Base-by-base conservation (phyloP, 2,113 vertebrate genomes). In the Numenius arquata region DNA sequence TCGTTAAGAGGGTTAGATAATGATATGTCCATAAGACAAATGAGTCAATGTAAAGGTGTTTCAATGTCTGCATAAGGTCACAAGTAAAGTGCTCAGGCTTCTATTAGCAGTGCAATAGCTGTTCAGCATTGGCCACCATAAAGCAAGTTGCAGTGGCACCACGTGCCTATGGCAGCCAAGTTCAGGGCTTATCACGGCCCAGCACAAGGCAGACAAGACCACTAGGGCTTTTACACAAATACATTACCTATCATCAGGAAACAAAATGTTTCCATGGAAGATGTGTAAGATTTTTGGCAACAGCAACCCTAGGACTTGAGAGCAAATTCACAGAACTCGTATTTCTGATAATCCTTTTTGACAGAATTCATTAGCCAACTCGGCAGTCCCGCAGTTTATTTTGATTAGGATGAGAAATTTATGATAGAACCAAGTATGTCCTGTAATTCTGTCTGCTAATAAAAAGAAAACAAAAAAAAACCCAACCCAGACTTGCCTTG, bases 11-110 rank as follows among this genome's bases (percentile, higher is more conserved):
- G 20, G 70, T 79, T 65, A 78, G 34, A 47, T 21, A 71, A 72
- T 0, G 0, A 15, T 22, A 38, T 18, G 40, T 36, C 43, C 14
- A 0, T 25, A 5, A 83, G 70, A 92, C 53, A 86, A 70, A 81
- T 17, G 36, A 61, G 53, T 47, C 71, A 83, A 6, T 13, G 41
- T 11, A 63, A 55, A 48, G 52, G 16, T n/a, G 50, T 79, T 15
- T 47, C 61, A 43, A 27, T 9, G 48, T 48, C 74, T 95, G 56
- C 36, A 38, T 76, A 52, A 94, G 48, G 93, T 82, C 87, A 65
- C 52, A 34, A 27, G 16, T 11, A 32, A 71, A 83, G 56, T 1
- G 1, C 43, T 77, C 26, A n/a, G 47, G 25, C 18, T 68, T 77
- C 59, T 21, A 4, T 38, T 5, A 66, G 36, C 9, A 1, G 29